These are phyloP conservation scores for Tribolium freemani DNA, from an alignment of 2,888 invertebrate species.

Conservation along the genomic window DNA sequence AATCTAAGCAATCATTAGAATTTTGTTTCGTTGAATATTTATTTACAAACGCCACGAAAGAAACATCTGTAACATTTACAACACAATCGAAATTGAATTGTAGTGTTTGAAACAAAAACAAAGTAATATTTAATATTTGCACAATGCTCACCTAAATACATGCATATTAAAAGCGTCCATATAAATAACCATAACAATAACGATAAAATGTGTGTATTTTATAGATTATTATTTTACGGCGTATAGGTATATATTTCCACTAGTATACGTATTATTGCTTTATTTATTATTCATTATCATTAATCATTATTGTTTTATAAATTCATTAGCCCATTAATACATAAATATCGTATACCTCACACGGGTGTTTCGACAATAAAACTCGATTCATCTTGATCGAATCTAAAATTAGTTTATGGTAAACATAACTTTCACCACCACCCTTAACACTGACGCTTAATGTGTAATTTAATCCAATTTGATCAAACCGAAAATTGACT, in stretches of 20 bases:
- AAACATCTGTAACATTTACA: slow-evolving; percentile 25
- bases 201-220: background rate
- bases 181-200: background rate
- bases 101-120: background rate
- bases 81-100: slow-evolving; percentile 25
- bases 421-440: slow-evolving; percentile 13
- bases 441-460: slow-evolving; percentile 20
- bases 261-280: background rate
- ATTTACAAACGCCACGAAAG: slow-evolving; percentile 22
- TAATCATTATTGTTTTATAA: background rate
- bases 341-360: background rate
- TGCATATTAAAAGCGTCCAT: background rate
- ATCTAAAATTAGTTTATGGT: slow-evolving; percentile 9
- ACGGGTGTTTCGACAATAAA: background rate
- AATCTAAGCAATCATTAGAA: slow-evolving; percentile 22
- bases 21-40: slow-evolving; percentile 18
- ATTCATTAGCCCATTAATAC: background rate
- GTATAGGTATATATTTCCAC: background rate
- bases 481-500: slow-evolving; percentile 4
- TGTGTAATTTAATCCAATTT: slow-evolving; percentile 20
- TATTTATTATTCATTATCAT: slow-evolving; percentile 10
- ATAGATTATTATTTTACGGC: background rate
- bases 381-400: slow-evolving; percentile 1
- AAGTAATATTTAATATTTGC: background rate
- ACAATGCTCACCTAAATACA: background rate